Evolutionary conservation across 2,888 invertebrate genomes (phyloP), one percentile per base, ranked within the genome.

Genomic region (Oithona nana): DNA sequence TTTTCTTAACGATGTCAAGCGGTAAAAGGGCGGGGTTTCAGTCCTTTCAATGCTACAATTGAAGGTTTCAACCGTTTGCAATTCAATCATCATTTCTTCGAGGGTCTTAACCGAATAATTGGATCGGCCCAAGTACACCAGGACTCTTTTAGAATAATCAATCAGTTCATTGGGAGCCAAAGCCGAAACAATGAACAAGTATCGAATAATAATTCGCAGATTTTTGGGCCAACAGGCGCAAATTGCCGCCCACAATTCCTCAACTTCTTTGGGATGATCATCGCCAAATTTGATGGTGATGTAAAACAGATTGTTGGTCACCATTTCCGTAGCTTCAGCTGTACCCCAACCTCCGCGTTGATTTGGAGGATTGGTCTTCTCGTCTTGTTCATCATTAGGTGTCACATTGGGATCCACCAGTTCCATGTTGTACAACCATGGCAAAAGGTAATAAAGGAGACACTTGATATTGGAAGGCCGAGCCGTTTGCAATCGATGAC

Each of bases 281-380:
- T 94, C 92, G 6, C 93, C 90, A 76, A 93, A 93, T 88, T 92
- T 92, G 2, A 92, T 88, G 4, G 97, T 98, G 69, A 97, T 87
- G 75, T 95, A 97, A 75, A 98, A 90, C 24, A 98, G 82, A 76
- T 98, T 98, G 74, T 98, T 98, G 66, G 98, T 80, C 57, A 98
- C 92, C 92, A 98, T 94, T 76, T 98, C 97, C 0, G 97, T 98
- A n/a, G 97, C 97, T 75, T 97, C 95, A 0, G 88, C 88, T 0
- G 94, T 94, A 52, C 98, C 98, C 81, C 97, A 94, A 0, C 97
- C 97, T 73, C 94, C 93, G 60, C 88, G 81, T 62, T 84, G 80
- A 50, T 83, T 80, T 1, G 73, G 71, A 60, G 71, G 69, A 11
- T 6, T 11, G 39, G 6, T 39, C 16, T 39, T 39, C 6, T 39